Evolutionary conservation across 2,888 invertebrate species (phyloP).

Genomic region (Tetragonula carbonaria): DNA sequence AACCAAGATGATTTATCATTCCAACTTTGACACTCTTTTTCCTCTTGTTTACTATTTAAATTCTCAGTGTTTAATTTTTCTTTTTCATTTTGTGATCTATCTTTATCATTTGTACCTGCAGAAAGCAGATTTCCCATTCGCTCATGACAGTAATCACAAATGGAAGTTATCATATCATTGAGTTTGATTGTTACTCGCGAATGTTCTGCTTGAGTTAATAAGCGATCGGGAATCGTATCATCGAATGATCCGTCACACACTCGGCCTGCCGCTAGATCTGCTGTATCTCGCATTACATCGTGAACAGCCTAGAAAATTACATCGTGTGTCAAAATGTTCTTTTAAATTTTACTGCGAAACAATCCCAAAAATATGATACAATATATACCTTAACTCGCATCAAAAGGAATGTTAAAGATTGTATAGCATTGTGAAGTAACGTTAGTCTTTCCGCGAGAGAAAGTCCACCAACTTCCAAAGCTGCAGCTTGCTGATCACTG

Average conservation of each 20-base stretch:
- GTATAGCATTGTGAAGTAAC: conserved; percentile 85
- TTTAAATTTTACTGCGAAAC: background rate
- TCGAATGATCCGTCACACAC: conserved; percentile 77
- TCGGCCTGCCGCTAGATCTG: conserved; percentile 87
- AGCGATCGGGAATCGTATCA: conserved; percentile 87
- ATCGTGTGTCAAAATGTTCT: conserved; percentile 15
- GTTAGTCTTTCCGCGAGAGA: conserved; percentile 85
- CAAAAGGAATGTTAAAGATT: conserved; percentile 85
- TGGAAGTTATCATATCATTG: conserved; percentile 90
- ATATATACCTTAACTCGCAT: conserved; percentile 85
- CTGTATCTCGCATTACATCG: conserved; percentile 91
- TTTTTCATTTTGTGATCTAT: conserved; percentile 73
- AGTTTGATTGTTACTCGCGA: conserved; percentile 89
- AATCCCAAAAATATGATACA: background rate
- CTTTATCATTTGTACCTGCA: conserved; percentile 83
- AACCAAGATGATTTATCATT: conserved; percentile 85
- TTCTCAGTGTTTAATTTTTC: conserved; percentile 57
- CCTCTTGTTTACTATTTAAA: conserved; percentile 67
- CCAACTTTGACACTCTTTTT: conserved; percentile 74
- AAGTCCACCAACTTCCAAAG: conserved; percentile 81
- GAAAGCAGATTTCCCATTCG: conserved; percentile 95
- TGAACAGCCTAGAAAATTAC: conserved; percentile 88
- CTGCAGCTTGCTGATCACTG: conserved; percentile 86
- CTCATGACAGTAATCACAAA: conserved; percentile 97
- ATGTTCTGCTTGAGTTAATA: conserved; percentile 90